Base-by-base conservation (phyloP, 2,113 vertebrate genomes). In the Phodopus roborovskii region DNA sequence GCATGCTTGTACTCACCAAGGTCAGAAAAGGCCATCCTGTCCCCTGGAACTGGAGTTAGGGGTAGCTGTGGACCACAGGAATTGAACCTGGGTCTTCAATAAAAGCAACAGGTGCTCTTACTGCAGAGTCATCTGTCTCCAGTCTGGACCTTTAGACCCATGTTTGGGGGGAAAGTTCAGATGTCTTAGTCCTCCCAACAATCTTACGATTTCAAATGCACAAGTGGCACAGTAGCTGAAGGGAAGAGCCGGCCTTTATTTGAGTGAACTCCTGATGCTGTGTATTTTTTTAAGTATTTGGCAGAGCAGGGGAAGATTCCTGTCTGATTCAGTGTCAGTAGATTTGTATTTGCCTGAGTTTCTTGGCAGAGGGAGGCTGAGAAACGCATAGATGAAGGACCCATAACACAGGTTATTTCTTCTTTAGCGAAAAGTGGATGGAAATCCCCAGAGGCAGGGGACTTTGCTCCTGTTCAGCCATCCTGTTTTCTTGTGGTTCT, bases 241-340 rank as follows among this genome's bases (percentile, higher is more conserved):
- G 90, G 90, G 75, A 91, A 36, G 79, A 83, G 3, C 16, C 15
- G 66, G 78, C 56, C n/a, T 87, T 42, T 95, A 3, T 89, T 42
- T 93, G 92, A 92, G 42, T 36, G 77, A 78, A 22, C 92, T 92
- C 86, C 81, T 82, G 10, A 64, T 19, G 73, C 8, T 89, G 78
- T 86, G 89, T 70, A 92, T 45, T 78, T 33, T 96, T 26, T 94
- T 94, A 75, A 56, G 45, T 91, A 74, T 86, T 62, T 83, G 78
- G 68, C 74, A 94, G 93, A 84, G 28, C 79, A 66, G 39, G 50
- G 53, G 36, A 86, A 84, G 33, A 92, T 83, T 83, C 68, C 78
- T 94, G 64, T 73, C 74, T 71, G 58, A 78, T 24, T 95, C 39
- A 19, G 28, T 62, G 15, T 82, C 39, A 81, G 62, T n/a, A 74